Evolutionary conservation across 2,797 vertebrate species (phyloP).

Genomic region (Rhynchonycteris naso): DNA sequence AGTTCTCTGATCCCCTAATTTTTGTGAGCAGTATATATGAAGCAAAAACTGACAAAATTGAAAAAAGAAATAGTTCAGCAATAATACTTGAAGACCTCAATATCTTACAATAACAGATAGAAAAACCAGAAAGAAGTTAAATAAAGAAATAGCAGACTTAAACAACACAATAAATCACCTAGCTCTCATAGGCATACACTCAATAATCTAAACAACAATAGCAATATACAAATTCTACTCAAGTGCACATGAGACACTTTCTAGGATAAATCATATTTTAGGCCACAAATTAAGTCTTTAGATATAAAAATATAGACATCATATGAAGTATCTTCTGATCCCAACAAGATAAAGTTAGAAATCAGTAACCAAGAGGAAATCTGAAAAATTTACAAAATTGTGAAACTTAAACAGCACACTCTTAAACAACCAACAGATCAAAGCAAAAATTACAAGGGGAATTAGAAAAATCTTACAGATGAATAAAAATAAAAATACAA

Average conservation of each 20-base stretch:
- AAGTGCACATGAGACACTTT: not conserved
- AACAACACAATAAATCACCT: not conserved
- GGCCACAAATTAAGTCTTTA: not conserved
- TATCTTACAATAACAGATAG: not conserved
- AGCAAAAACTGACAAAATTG: not conserved
- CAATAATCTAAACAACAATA: not conserved
- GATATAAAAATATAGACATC: not conserved
- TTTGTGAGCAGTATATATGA: not conserved
- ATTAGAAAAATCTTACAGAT: not conserved
- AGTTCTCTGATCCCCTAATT: too few species aligned
- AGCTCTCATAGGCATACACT: not conserved
- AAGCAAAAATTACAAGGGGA: not conserved
- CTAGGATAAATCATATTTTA: not conserved
- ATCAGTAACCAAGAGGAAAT: not conserved
- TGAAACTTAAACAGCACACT: not conserved
- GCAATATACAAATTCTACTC: not conserved
- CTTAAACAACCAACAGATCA: not conserved
- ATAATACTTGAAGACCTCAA: not conserved
- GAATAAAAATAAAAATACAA: constrained; percentile 5
- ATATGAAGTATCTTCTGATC: not conserved
- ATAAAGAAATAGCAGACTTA: not conserved
- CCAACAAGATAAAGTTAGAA: not conserved
- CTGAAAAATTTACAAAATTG: not conserved
- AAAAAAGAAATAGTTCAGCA: not conserved
- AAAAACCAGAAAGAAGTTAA: not conserved